Evolutionary conservation across 2,888 invertebrate genomes (phyloP), one percentile per base, ranked within the genome.

Genomic region (Calameuta idolon): DNA sequence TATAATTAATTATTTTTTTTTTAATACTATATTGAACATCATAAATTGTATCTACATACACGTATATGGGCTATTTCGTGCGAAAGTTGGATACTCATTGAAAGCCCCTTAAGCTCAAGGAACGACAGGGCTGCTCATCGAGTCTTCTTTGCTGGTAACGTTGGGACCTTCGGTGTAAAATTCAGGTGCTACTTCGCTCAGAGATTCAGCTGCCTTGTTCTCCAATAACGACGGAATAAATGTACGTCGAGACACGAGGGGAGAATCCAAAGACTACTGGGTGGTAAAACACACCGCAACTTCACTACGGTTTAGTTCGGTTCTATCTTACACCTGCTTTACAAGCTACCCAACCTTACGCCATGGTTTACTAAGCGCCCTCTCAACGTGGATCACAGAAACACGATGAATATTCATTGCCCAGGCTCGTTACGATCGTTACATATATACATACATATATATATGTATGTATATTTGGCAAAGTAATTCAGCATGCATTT

Each of bases 161-260:
- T 1, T 5, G 55, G 5, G 9, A 5, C 55, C 23, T 55, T 23
- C 23, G 9, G 75, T 77, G 79, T 81, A 81, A 81, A 23, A 85
- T 83, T 88, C 89, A 88, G 89, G 88, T 89, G 89, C 83, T 83
- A 83, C 83, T 85, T 86, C 84, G 81, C 83, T 85, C 81, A 81
- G 83, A 83, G 84, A 87, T 85, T 89, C 90, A 89, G 89, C 89
- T 89, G 90, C 87, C 83, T 81, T 75, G 55, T 34, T 68, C 79
- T 75, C 79, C 78, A 76, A 76, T 81, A 69, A 69, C 71, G 78
- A 35, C 74, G 77, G 76, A 79, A 80, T 79, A 74, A 75, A 76
- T 77, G 74, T 78, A 78, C 82, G 82, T 81, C 81, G 80, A 83
- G 80, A 82, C 82, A 81, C 79, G 80, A 81, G 81, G 80, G 82